Evolutionary conservation across 2,113 vertebrate genomes (phyloP).

Genomic region (Brevimyrus niger): DNA sequence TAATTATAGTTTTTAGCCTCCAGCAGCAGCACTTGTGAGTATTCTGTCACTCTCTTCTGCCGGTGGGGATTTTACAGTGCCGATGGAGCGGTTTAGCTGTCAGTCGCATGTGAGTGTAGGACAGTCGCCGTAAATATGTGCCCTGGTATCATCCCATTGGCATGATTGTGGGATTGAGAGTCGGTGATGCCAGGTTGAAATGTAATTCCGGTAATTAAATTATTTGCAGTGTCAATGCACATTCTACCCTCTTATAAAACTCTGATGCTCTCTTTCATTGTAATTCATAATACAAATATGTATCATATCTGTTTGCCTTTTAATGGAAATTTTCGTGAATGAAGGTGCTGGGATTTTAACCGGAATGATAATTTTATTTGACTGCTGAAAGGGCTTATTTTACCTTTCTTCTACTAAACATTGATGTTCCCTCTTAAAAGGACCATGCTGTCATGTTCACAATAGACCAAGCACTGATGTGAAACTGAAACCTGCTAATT

Average conservation of each 20-base stretch:
- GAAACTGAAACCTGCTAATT: not conserved
- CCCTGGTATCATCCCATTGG: not conserved
- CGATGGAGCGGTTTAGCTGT: not conserved
- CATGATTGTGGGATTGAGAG: not conserved
- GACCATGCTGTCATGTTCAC: not conserved
- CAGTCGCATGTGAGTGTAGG: not conserved
- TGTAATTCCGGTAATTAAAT: not conserved
- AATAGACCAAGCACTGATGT: not conserved
- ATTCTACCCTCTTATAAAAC: not conserved
- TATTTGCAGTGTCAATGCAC: not conserved
- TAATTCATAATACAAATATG: not conserved
- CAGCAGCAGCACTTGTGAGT: not conserved
- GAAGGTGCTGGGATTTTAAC: not conserved
- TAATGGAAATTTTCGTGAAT: not conserved
- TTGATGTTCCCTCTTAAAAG: not conserved
- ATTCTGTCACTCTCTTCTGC: not conserved
- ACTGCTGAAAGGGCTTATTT: not conserved
- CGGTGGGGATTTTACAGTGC: not conserved
- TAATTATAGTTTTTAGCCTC: not conserved
- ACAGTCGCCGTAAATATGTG: not conserved
- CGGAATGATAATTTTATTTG: not conserved
- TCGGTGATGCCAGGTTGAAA: not conserved
- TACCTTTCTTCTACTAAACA: not conserved
- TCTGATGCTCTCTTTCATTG: not conserved
- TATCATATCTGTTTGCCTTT: not conserved